Evolutionary conservation across 2,113 vertebrate species (phyloP).

Genomic region (Crotalus viridis): DNA sequence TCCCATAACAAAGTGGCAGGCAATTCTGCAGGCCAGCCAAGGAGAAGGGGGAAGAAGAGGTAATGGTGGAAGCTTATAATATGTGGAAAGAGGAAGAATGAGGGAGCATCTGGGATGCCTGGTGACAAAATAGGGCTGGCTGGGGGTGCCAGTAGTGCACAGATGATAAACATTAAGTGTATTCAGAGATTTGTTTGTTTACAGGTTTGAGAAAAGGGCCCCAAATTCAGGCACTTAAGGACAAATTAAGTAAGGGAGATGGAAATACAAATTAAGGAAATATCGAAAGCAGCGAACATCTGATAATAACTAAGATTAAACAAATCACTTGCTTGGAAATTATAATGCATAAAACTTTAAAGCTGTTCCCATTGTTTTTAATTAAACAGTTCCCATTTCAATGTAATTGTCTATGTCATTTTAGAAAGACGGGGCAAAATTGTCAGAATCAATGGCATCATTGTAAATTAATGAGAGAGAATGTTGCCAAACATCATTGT

Average conservation of each 20-base stretch:
- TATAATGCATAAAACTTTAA: background rate
- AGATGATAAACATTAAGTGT: background rate
- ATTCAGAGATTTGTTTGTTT: background rate
- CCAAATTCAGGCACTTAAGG: background rate
- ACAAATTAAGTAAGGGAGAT: background rate
- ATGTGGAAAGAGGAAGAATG: background rate
- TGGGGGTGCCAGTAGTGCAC: background rate
- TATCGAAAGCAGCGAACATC: background rate
- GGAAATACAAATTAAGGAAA: background rate
- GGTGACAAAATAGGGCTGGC: background rate
- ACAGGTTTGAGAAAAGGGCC: background rate
- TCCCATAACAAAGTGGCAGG: background rate
- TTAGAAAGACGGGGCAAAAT: background rate
- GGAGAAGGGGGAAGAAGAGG: background rate
- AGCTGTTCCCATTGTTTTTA: background rate
- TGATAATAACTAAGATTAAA: background rate
- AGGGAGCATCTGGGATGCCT: background rate
- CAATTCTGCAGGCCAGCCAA: background rate
- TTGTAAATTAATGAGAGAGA: background rate
- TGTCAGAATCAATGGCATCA: conserved; percentile 3
- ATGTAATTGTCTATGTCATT: background rate
- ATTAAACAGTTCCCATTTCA: background rate
- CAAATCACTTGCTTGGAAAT: background rate
- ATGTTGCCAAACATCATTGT: conserved; percentile 34
- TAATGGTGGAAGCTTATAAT: background rate